These are phyloP conservation scores for Tenualosa thibaudeaui DNA, from an alignment of 2,797 vertebrate species.

Conservation along the genomic window DNA sequence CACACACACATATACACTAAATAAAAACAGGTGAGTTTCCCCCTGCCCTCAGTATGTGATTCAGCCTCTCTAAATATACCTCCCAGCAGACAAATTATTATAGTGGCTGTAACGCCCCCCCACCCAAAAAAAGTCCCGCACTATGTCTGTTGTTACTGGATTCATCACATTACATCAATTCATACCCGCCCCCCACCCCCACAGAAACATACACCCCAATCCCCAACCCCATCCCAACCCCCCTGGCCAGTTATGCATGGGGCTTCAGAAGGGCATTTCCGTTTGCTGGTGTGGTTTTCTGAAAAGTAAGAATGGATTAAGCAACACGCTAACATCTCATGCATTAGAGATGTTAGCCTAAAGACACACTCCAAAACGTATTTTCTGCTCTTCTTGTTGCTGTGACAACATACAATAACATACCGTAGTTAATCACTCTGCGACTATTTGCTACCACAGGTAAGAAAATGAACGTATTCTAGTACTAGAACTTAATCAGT, in stretches of 20 bases:
- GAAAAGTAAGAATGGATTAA: background rate
- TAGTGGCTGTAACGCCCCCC: background rate
- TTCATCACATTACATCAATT: conserved; percentile 4
- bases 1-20: background rate
- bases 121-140: background rate
- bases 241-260: background rate
- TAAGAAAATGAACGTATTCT: too few species aligned
- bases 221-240: background rate
- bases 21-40: background rate
- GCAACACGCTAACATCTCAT: background rate
- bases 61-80: background rate
- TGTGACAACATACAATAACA: background rate
- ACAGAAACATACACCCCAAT: too few species aligned
- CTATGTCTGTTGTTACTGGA: background rate
- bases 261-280: background rate
- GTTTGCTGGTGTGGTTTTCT: background rate
- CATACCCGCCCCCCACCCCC: background rate
- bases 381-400: background rate
- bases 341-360: background rate
- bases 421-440: background rate
- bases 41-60: background rate
- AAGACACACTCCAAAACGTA: background rate
- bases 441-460: background rate
- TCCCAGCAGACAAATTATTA: background rate
- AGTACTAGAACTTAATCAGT: background rate